Evolutionary conservation across 2,888 invertebrate species (phyloP).

Genomic region (Sepiola atlantica): DNA sequence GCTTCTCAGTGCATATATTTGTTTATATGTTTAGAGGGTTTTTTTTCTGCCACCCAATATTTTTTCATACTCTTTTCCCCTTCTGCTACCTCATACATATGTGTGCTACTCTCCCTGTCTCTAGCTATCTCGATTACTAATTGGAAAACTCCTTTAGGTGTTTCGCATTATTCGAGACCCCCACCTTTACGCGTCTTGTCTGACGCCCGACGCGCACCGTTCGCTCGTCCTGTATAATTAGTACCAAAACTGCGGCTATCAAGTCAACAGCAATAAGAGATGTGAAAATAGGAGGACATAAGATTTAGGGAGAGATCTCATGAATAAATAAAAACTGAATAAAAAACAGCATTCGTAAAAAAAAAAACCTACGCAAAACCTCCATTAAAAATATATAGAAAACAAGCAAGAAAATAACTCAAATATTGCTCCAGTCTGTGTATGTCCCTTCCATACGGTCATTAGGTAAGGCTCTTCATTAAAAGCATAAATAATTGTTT

Average conservation of each 20-base stretch:
- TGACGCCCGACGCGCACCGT: neutral
- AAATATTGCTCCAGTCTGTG: neutral
- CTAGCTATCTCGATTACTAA: neutral
- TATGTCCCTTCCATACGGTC: neutral
- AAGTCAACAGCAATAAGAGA: neutral
- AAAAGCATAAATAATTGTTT: neutral
- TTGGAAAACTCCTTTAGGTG: neutral
- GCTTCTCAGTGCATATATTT: neutral
- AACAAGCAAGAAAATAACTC: neutral
- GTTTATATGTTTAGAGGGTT: neutral
- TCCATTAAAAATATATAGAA: neutral
- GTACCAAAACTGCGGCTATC: neutral
- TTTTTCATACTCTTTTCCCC: neutral
- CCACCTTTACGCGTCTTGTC: neutral
- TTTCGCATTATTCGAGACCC: neutral
- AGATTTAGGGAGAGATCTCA: neutral
- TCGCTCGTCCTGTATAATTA: neutral
- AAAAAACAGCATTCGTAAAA: neutral
- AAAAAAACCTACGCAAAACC: neutral
- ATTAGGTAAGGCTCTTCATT: neutral
- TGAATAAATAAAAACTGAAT: neutral
- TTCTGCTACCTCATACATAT: no score
- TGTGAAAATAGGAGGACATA: neutral
- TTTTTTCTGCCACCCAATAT: neutral
- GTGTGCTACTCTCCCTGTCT: no score